These are phyloP conservation scores for Stenichneumon culpator DNA, from an alignment of 2,888 invertebrate genomes.

Conservation along the genomic window DNA sequence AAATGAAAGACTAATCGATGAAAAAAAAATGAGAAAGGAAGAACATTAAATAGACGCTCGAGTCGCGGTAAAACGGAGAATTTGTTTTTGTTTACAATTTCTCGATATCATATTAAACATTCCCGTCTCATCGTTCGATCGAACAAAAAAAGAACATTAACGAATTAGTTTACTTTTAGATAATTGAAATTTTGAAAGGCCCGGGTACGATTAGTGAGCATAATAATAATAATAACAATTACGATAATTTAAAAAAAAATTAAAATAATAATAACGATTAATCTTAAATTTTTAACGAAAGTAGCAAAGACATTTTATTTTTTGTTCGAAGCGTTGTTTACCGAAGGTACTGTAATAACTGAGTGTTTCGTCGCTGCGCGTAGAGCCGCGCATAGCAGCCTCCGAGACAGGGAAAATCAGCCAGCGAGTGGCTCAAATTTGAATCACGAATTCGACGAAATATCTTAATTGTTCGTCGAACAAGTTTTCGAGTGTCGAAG, in stretches of 20 bases:
- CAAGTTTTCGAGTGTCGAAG: not conserved
- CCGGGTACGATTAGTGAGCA: conserved; percentile 38
- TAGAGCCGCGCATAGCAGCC: not conserved
- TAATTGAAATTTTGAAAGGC: conserved; percentile 14
- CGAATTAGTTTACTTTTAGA: not conserved
- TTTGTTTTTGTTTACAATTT: conserved; percentile 15
- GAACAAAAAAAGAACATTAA: not conserved
- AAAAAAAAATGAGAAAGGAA: not conserved
- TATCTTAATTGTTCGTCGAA: not conserved
- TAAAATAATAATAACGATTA: not conserved
- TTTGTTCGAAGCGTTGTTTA: not conserved
- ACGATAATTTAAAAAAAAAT: too few relatives aligned
- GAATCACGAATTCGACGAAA: not conserved
- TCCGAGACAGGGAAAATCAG: too few relatives aligned
- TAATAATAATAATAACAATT: conserved; percentile 37
- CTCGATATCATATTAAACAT: conserved; percentile 1
- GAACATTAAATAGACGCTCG: conserved; percentile 12
- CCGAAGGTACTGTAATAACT: not conserved
- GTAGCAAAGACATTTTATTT: not conserved
- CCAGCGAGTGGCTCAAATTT: not conserved
- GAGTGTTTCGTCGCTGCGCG: not conserved
- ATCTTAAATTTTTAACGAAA: conserved; percentile 24
- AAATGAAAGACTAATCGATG: conserved; percentile 16
- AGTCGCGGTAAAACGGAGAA: conserved; percentile 25
- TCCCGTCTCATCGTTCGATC: conserved; percentile 16